A percentile compares a stretch with the other conserved stretches of the same genome.
phyloP scores from a whole-genome alignment of 2,888 invertebrate genomes.

The Yponomeuta plumbellus region DNA sequence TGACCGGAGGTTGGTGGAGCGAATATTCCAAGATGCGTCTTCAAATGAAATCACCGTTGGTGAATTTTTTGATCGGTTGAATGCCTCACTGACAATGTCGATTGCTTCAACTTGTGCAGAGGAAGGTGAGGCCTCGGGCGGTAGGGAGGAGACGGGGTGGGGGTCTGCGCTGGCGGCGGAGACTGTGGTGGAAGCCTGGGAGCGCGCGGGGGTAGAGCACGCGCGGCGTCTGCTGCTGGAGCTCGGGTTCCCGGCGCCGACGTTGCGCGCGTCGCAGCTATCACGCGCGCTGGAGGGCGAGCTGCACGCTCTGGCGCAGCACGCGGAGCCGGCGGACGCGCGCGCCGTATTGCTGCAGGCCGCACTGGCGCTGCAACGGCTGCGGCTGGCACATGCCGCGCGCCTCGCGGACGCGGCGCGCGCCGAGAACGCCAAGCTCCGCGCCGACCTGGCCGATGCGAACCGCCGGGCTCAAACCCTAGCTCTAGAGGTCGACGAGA shows the following conservation, averaged over 20 bases:
- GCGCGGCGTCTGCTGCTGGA: conserved; percentile 80
- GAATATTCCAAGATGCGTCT: conserved; percentile 47
- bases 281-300: conserved; percentile 84
- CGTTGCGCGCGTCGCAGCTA: conserved; percentile 78
- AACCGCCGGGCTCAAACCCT: conserved; percentile 87
- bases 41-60: conserved; percentile 56
- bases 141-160: conserved; percentile 28
- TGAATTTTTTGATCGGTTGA: conserved; percentile 61
- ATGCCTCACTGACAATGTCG: conserved; percentile 48
- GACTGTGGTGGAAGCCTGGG: conserved; percentile 83
- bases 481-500: conserved; percentile 94
- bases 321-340: conserved; percentile 33
- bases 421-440: conserved; percentile 89
- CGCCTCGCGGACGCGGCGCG: conserved; percentile 79
- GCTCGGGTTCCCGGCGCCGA: conserved; percentile 78
- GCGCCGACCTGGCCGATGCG: conserved; percentile 86
- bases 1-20: conserved; percentile 48
- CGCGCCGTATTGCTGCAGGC: conserved; percentile 72
- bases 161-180: conserved; percentile 53
- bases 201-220: conserved; percentile 80
- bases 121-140: conserved; percentile 3
- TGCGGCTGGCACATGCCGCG: conserved; percentile 84
- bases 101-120: conserved; percentile 32
- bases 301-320: conserved; percentile 36
- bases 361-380: conserved; percentile 80